These are phyloP conservation scores for Cyclina sinensis DNA, from an alignment of 1,140 invertebrate species.

Conservation along the genomic window DNA sequence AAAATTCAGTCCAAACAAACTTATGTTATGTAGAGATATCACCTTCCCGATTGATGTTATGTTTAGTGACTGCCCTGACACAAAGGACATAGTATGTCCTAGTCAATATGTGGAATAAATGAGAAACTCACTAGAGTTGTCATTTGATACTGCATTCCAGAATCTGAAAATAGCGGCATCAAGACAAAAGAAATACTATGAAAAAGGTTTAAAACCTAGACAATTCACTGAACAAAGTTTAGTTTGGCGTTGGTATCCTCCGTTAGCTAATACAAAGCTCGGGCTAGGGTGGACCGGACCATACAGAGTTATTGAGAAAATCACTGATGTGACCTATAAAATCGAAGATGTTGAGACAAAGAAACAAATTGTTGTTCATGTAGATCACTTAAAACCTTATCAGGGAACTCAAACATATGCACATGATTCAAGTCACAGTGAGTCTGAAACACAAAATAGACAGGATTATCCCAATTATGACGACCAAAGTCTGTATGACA, in stretches of 20 bases:
- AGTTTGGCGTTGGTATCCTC: conserved; percentile 34
- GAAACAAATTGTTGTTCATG: not conserved
- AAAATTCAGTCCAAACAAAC: conserved; percentile 34
- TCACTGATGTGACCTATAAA: not conserved
- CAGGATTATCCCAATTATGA: not conserved
- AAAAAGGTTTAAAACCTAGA: conserved; percentile 18
- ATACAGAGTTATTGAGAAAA: conserved; percentile 27
- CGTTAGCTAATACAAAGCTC: not conserved
- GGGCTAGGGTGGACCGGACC: conserved; percentile 56
- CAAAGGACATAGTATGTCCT: conserved; percentile 4
- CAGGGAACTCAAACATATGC: not conserved
- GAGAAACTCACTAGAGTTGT: not conserved
- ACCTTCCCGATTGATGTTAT: conserved; percentile 7
- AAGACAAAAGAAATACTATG: conserved; percentile 19
- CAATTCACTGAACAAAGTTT: not conserved
- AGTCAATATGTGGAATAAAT: conserved; percentile 30
- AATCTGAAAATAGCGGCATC: conserved; percentile 23
- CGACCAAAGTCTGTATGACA: too few species aligned
- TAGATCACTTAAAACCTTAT: conserved; percentile 15
- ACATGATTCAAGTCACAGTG: not conserved
- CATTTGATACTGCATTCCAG: conserved; percentile 19
- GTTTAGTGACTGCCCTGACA: conserved; percentile 13
- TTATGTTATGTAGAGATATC: conserved; percentile 52
- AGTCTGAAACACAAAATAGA: not conserved
- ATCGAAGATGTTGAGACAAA: not conserved